phyloP scores from a whole-genome alignment of 2,888 invertebrate species.

The Lepidochrysops patricia region DNA sequence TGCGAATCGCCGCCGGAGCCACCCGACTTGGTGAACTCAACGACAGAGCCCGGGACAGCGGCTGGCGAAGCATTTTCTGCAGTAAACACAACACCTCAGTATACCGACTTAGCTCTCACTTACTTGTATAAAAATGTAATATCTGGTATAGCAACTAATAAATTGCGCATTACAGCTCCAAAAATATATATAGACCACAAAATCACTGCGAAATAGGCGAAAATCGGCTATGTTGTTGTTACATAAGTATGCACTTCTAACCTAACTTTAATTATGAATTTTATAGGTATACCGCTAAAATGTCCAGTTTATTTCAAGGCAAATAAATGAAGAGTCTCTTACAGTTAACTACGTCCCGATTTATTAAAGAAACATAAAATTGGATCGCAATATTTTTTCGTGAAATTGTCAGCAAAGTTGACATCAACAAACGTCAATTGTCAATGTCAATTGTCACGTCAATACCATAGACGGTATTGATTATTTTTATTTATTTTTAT shows the following conservation, averaged over 20 bases:
- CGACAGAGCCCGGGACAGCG: conserved; percentile 79
- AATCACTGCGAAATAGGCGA: conserved; percentile 13
- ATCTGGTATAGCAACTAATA: background rate
- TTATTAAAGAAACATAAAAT: conserved; percentile 18
- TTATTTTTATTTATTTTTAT: background rate
- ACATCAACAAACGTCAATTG: conserved; percentile 10
- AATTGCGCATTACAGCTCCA: conserved; percentile 15
- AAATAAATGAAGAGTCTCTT: background rate
- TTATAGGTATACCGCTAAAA: background rate
- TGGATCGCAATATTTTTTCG: conserved; percentile 17
- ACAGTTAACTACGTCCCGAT: conserved; percentile 3
- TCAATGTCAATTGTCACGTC: conserved; percentile 7
- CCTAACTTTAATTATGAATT: conserved; percentile 40
- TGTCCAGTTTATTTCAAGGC: background rate
- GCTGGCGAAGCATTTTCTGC: conserved; percentile 83
- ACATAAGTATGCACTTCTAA: conserved; percentile 67
- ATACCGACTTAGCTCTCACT: conserved; percentile 12
- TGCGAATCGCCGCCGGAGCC: conserved; percentile 56
- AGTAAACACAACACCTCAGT: conserved; percentile 24
- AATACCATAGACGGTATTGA: background rate
- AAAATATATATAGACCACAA: conserved; percentile 25
- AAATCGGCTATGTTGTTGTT: conserved; percentile 51
- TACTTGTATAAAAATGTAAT: background rate
- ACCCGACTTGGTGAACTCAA: conserved; percentile 55
- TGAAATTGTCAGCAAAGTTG: conserved; percentile 18